phyloP scores from a whole-genome alignment of 1,140 invertebrate genomes.

The Pentalonia nigronervosa region DNA sequence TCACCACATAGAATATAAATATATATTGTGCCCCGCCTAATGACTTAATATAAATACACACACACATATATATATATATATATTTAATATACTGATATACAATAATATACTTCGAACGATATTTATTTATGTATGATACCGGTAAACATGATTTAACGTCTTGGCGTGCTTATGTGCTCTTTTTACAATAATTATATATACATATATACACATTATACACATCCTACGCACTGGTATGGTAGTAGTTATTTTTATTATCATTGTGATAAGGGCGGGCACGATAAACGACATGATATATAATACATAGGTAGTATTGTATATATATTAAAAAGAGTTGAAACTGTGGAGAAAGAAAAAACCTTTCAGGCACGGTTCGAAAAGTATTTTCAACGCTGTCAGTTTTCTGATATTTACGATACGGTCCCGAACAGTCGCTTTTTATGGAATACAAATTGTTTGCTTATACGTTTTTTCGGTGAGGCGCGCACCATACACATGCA shows the following conservation, averaged over 20 bases:
- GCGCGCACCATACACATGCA: background rate
- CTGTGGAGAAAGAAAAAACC: background rate
- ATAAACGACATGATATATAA: background rate
- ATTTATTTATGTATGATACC: background rate
- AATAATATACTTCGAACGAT: background rate
- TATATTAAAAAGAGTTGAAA: background rate
- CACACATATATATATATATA: background rate
- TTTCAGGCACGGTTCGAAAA: background rate
- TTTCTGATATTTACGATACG: constrained; percentile 38
- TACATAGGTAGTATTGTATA: background rate
- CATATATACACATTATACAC: background rate
- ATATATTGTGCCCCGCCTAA: background rate
- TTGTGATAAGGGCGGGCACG: background rate
- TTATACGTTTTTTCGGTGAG: constrained; percentile 4
- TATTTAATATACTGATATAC: background rate
- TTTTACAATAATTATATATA: background rate
- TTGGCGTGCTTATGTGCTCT: background rate
- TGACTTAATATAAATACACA: background rate
- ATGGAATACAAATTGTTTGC: constrained; percentile 38
- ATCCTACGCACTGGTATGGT: background rate
- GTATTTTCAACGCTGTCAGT: background rate
- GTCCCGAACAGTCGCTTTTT: background rate
- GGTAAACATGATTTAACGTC: background rate
- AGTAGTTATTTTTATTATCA: background rate
- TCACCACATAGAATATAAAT: background rate